Conservation (phyloP, 1,140 invertebrate genomes). For the Drosophila asahinai region DNA sequence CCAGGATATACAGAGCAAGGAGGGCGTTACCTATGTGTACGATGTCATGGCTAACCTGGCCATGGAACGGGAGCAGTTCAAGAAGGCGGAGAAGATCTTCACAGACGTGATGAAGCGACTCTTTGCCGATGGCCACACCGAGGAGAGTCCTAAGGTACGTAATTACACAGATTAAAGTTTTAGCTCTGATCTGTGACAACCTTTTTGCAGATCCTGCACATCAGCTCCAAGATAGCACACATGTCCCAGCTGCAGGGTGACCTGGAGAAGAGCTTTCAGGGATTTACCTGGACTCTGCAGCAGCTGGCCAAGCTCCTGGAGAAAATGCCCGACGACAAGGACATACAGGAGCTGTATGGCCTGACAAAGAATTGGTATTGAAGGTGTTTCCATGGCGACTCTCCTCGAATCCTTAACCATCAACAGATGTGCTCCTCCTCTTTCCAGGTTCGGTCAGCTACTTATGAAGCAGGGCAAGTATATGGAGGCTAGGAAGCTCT, state of each 20-base stretch:
- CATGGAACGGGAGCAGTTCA: conserved; percentile 90
- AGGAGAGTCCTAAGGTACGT: conserved; percentile 91
- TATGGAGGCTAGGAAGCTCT: conserved; percentile 88
- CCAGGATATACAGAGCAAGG: conserved; percentile 90
- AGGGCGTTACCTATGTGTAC: conserved; percentile 94
- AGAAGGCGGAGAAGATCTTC: conserved; percentile 94
- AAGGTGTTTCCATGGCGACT: conserved; percentile 51
- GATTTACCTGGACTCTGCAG: conserved; percentile 90
- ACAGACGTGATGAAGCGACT: conserved; percentile 92
- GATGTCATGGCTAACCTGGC: conserved; percentile 96
- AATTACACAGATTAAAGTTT: conserved; percentile 26
- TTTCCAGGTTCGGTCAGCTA: conserved; percentile 92
- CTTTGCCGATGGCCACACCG: conserved; percentile 88
- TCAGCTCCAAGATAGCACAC: conserved; percentile 89
- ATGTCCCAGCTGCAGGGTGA: conserved; percentile 88
- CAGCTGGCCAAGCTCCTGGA: conserved; percentile 86
- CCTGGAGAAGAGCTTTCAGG: conserved; percentile 88
- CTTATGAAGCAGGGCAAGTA: conserved; percentile 88
- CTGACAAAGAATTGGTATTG: conserved; percentile 90
- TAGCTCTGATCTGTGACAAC: not conserved
- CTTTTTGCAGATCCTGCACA: conserved; percentile 68
- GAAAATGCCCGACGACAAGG: conserved; percentile 65
- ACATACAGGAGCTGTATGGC: conserved; percentile 74
- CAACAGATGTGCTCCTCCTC: conserved; percentile 45
- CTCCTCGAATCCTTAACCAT: not conserved